Base-by-base conservation (phyloP, 30 jellyfish, hydroid and myxozoan species). In the Mastigias papua region DNA sequence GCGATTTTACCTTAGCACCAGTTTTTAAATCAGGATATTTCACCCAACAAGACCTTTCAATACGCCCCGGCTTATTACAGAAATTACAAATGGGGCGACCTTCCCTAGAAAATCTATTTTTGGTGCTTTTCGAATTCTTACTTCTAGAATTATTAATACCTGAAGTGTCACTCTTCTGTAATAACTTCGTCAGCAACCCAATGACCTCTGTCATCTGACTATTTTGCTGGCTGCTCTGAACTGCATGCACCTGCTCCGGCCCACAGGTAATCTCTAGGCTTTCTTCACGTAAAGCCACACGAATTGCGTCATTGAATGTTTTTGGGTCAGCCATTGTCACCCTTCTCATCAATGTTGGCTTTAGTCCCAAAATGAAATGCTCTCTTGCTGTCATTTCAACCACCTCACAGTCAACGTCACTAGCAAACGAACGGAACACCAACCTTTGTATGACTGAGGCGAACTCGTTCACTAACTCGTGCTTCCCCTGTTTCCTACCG, bases 371-470 rank as follows among this genome's bases (percentile, higher is more conserved):
- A 13, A 78, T 82, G 32, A 82, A 82, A 69, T 82, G 92, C 50
- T 69, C 92, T 8, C 85, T 34, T 31, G 92, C 92, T 27, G 92
- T 82, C 85, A 82, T 82, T 63, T 82, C 86, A 8, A 82, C 42
- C 0, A 48, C 76, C 49, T 82, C 76, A 46, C 49, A 65, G 60
- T 27, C 27, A n/a, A 65, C 92, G 0, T 37, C 75, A 50, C 63
- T 48, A 26, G 86, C 31, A 49, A 82, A 69, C 13, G 86, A 82
- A 7, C 72, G 71, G 26, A 80, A 80, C 0, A 80, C 90, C 70
- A 80, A 64, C 1, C 90, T 23, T 64, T 80, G 90, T 33, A 80
- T 80, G 15, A 84, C 83, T 0, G 90, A 80, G 30, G 90, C 82
- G 28, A 80, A 80, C 28, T 80, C 90, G 26, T 64, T 80, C 1